A percentile compares a stretch with the other conserved stretches of the same genome.
Evolutionary conservation across 2,888 invertebrate species (phyloP).

Genomic region (Tiliacea aurago): DNA sequence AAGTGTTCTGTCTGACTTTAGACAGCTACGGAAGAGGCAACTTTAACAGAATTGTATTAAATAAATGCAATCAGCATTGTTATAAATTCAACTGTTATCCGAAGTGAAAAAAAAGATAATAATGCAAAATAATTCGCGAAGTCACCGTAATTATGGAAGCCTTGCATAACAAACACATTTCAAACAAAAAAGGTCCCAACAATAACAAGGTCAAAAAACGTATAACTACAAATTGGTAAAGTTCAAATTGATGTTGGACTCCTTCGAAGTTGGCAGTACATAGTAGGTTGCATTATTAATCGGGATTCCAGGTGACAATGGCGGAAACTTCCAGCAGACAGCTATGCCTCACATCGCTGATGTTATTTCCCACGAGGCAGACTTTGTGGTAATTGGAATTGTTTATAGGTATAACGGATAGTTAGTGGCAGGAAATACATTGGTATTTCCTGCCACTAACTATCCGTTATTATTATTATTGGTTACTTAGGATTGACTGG

Average conservation of each 20-base stretch:
- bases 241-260: constrained; percentile 47
- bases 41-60: not conserved
- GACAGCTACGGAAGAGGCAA: constrained; percentile 4
- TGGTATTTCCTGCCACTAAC: no score
- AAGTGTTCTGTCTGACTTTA: constrained; percentile 2
- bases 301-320: constrained; percentile 32
- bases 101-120: not conserved
- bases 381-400: constrained; percentile 63
- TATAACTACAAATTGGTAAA: constrained; percentile 44
- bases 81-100: not conserved
- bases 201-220: constrained; percentile 42
- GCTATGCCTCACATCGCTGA: constrained; percentile 43
- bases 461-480: no score
- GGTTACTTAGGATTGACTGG: not conserved
- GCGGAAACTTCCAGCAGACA: constrained; percentile 35
- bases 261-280: constrained; percentile 16
- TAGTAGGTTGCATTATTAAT: constrained; percentile 55
- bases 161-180: constrained; percentile 47
- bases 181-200: constrained; percentile 28
- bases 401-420: constrained; percentile 28
- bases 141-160: constrained; percentile 35
- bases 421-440: not conserved
- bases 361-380: constrained; percentile 64
- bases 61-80: constrained; percentile 16
- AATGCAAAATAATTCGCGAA: not conserved